Evolutionary conservation across 2,888 invertebrate species (phyloP).

Genomic region (Drosophila austrosaltans): DNA sequence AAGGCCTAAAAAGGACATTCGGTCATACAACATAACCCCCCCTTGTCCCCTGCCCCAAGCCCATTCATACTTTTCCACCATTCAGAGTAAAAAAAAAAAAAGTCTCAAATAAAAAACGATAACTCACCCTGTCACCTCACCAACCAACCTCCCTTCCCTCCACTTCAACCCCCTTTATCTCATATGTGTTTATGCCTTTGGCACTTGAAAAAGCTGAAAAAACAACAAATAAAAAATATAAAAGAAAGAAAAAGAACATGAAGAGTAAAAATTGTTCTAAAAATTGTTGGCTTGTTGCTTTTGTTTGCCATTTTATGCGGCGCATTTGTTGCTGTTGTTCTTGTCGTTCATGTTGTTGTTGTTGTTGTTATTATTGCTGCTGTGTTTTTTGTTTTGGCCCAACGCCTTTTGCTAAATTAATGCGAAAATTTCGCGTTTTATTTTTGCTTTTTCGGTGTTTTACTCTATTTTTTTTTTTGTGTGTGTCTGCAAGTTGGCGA

Average conservation of each 20-base stretch:
- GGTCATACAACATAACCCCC: background rate
- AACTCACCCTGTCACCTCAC: conserved; percentile 26
- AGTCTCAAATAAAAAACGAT: conserved; percentile 52
- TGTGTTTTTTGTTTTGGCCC: conserved; percentile 71
- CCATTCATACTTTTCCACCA: background rate
- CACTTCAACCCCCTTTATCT: conserved; percentile 14
- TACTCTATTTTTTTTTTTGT: conserved; percentile 65
- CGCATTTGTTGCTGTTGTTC: conserved; percentile 36
- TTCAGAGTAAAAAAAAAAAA: conserved; percentile 8
- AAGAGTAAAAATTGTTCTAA: conserved; percentile 65
- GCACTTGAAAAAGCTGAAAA: conserved; percentile 53
- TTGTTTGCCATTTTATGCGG: conserved; percentile 71
- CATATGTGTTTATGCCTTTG: conserved; percentile 64
- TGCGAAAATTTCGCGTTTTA: conserved; percentile 79
- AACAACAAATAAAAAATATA: conserved; percentile 20
- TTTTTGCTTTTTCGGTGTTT: conserved; percentile 68
- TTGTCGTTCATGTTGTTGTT: conserved; percentile 23
- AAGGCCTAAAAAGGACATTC: conserved; percentile 46
- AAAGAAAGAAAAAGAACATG: conserved; percentile 21
- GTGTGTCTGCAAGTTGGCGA: conserved; percentile 74
- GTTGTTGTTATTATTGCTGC: conserved; percentile 48
- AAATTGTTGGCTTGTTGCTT: conserved; percentile 74
- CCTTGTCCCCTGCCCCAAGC: background rate
- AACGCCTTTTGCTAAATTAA: conserved; percentile 80
- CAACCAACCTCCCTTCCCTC: background rate